phyloP scores from a whole-genome alignment of 2,797 vertebrate genomes.

The Lates japonicus region DNA sequence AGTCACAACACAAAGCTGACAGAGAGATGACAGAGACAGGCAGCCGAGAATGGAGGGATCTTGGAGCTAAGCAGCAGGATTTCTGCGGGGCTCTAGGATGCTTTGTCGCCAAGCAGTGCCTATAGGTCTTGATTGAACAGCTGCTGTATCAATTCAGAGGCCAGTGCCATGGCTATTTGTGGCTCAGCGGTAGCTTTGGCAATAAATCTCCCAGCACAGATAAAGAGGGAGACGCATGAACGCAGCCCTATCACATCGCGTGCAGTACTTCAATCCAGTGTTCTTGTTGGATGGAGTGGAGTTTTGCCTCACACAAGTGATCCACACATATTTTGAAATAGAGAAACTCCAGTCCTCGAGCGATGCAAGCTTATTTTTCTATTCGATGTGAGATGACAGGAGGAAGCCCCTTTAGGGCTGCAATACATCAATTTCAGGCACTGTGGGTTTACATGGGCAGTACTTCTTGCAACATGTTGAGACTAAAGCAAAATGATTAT shows the following conservation, averaged over 20 bases:
- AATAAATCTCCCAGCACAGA: constrained; percentile 66
- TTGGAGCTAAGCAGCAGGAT: constrained; percentile 57
- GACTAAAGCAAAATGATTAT: constrained; percentile 42
- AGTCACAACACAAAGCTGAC: constrained; percentile 35
- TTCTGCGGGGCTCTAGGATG: constrained; percentile 50
- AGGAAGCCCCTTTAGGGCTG: constrained; percentile 57
- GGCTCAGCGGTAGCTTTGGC: constrained; percentile 57
- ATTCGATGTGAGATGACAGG: constrained; percentile 63
- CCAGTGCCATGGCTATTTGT: constrained; percentile 66
- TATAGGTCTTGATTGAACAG: constrained; percentile 69
- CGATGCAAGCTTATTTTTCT: constrained; percentile 39
- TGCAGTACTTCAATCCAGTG: constrained; percentile 21
- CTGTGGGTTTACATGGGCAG: constrained; percentile 57
- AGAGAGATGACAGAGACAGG: constrained; percentile 42
- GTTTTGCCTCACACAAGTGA: constrained; percentile 36
- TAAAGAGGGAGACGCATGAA: constrained; percentile 46
- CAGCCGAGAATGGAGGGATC: constrained; percentile 35
- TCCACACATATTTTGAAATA: constrained; percentile 47
- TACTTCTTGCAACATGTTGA: constrained; percentile 19
- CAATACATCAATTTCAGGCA: constrained; percentile 68
- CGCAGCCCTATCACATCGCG: constrained; percentile 15
- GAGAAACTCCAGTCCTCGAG: constrained; percentile 39
- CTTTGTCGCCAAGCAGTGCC: constrained; percentile 48
- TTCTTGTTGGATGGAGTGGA: constrained; percentile 40
- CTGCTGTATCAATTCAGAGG: constrained; percentile 72